Evolutionary conservation across 2,888 invertebrate species (phyloP).

Genomic region (Ernsta delagoae): DNA sequence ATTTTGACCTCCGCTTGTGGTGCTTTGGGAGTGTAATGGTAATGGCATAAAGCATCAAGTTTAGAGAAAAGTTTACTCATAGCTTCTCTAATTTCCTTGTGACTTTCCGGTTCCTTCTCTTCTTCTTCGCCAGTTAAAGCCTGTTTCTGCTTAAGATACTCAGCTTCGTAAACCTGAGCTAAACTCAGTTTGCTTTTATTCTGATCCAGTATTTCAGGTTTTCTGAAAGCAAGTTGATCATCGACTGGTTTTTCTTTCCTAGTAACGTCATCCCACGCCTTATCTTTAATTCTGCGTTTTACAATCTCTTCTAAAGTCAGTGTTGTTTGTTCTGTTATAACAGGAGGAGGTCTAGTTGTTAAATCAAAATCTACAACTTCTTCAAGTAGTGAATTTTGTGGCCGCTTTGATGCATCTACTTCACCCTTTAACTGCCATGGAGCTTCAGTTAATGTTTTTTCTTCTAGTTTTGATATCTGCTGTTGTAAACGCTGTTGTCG

Average conservation of each 20-base stretch:
- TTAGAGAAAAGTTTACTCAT: conserved; percentile 92
- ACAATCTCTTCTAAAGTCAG: conserved; percentile 95
- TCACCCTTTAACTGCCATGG: conserved; percentile 98
- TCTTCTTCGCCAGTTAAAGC: conserved; percentile 84
- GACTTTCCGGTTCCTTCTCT: conserved; percentile 88
- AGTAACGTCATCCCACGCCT: conserved; percentile 97
- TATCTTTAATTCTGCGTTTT: conserved; percentile 95
- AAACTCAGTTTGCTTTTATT: conserved; percentile 97
- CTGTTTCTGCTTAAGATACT: conserved; percentile 89
- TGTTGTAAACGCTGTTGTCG: conserved; percentile 89
- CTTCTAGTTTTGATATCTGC: conserved; percentile 89
- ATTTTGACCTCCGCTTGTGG: conserved; percentile 95
- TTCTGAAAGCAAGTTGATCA: conserved; percentile 93
- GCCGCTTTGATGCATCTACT: conserved; percentile 90
- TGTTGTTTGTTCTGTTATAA: conserved; percentile 96
- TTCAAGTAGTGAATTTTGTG: conserved; percentile 96
- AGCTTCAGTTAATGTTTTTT: conserved; percentile 91
- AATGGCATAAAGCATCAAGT: conserved; percentile 96
- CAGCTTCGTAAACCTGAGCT: conserved; percentile 97
- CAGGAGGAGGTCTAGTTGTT: conserved; percentile 92
- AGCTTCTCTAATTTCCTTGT: conserved; percentile 90
- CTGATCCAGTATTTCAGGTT: conserved; percentile 94
- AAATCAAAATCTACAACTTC: conserved; percentile 96
- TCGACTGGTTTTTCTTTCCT: conserved; percentile 94
- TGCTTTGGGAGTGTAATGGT: conserved; percentile 96